These are phyloP conservation scores for Cottus gobio DNA, from an alignment of 2,113 vertebrate genomes.

Conservation along the genomic window DNA sequence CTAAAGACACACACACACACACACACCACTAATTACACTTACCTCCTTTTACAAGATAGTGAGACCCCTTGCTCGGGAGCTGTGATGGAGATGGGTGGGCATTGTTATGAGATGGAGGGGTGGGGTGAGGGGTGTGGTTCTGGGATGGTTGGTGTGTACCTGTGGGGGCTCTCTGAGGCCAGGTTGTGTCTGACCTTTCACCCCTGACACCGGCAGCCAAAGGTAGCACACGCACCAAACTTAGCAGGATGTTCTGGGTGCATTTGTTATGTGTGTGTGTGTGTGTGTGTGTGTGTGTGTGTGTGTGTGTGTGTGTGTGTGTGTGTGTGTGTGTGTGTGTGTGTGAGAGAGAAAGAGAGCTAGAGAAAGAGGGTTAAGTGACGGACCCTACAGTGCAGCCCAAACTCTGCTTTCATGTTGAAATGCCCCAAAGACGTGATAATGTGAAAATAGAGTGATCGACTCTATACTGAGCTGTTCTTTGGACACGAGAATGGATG, in stretches of 20 bases:
- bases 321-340: slow-evolving; percentile 10
- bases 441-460: slow-evolving; percentile 64
- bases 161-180: slow-evolving; percentile 35
- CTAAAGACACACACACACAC: slow-evolving; percentile 18
- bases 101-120: slow-evolving; percentile 46
- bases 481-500: slow-evolving; percentile 53
- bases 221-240: slow-evolving; percentile 69
- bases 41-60: slow-evolving; percentile 73
- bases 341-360: background rate
- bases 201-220: slow-evolving; percentile 58
- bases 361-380: slow-evolving; percentile 14
- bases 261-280: slow-evolving; percentile 9
- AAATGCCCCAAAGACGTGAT: slow-evolving; percentile 64
- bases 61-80: slow-evolving; percentile 58
- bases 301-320: slow-evolving; percentile 7
- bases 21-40: slow-evolving; percentile 69
- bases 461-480: slow-evolving; percentile 56
- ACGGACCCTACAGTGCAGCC: slow-evolving; percentile 4
- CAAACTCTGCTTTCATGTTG: slow-evolving; percentile 56
- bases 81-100: slow-evolving; percentile 66
- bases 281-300: slow-evolving; percentile 15
- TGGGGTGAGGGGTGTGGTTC: slow-evolving; percentile 3
- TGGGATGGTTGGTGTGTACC: slow-evolving; percentile 53
- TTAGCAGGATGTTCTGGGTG: slow-evolving; percentile 64
- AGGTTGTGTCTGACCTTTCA: slow-evolving; percentile 48